phyloP scores from a whole-genome alignment of 2,113 vertebrate species.

The Cygnus atratus region DNA sequence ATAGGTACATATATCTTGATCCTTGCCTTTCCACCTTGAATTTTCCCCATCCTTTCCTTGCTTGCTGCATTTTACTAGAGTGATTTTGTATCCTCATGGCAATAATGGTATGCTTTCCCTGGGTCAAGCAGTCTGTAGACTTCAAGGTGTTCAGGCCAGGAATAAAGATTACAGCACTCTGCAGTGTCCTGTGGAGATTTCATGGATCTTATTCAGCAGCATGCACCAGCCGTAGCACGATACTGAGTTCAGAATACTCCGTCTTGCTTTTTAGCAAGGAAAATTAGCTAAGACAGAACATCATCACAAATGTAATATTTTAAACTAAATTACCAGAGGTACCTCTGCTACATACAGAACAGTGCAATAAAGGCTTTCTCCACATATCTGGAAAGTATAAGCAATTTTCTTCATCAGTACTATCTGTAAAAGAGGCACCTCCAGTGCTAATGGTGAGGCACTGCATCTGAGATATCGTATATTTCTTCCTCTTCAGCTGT shows the following conservation, averaged over 20 bases:
- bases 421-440: background rate
- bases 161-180: background rate
- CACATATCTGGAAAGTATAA: background rate
- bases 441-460: background rate
- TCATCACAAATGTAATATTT: background rate
- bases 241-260: background rate
- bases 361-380: background rate
- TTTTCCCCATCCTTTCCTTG: background rate
- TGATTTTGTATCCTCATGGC: background rate
- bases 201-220: background rate
- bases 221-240: background rate
- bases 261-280: background rate
- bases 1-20: fast-evolving
- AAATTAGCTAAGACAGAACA: background rate
- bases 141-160: background rate
- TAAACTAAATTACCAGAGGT: background rate
- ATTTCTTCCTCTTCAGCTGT: background rate
- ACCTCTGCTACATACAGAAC: background rate
- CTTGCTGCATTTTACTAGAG: background rate
- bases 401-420: background rate
- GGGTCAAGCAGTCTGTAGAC: background rate
- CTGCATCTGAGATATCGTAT: background rate
- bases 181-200: background rate
- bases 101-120: background rate
- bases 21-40: background rate